These are phyloP conservation scores for Platichthys flesus DNA, from an alignment of 2,113 vertebrate genomes.

Conservation along the genomic window DNA sequence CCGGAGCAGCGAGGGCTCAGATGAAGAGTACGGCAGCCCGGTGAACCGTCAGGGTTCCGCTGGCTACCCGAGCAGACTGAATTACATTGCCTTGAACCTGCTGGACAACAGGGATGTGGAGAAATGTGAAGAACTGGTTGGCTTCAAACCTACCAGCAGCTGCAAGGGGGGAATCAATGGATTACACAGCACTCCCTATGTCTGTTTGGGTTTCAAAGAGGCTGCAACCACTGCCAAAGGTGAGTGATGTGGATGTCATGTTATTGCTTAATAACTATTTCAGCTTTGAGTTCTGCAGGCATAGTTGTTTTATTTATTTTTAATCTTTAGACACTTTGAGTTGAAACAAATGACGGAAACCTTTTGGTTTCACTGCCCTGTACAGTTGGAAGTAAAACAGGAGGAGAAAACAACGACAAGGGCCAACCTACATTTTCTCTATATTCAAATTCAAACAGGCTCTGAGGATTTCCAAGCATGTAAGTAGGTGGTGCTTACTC, in stretches of 20 bases:
- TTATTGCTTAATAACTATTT: neutral
- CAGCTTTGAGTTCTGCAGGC: neutral
- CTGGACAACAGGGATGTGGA: slow-evolving; percentile 82
- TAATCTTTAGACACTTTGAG: neutral
- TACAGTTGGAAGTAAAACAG: neutral
- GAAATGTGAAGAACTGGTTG: slow-evolving; percentile 77
- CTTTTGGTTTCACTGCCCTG: neutral
- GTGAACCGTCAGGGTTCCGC: slow-evolving; percentile 88
- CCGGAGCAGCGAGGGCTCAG: slow-evolving; percentile 88
- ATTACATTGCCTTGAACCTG: slow-evolving; percentile 95
- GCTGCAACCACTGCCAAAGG: slow-evolving; percentile 91
- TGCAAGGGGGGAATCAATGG: slow-evolving; percentile 87
- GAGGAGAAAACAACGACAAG: slow-evolving; percentile 7
- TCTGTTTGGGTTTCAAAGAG: slow-evolving; percentile 95
- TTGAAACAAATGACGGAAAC: neutral
- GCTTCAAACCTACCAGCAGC: slow-evolving; percentile 82
- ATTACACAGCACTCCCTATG: slow-evolving; percentile 86
- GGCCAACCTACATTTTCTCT: slow-evolving; percentile 19
- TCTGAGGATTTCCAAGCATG: slow-evolving; percentile 25
- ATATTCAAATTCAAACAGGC: slow-evolving; percentile 49
- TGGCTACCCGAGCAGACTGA: slow-evolving; percentile 92
- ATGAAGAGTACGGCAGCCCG: slow-evolving; percentile 84
- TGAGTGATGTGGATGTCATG: slow-evolving; percentile 74
- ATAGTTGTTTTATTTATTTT: neutral
- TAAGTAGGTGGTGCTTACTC: slow-evolving; percentile 35